These are phyloP conservation scores for Colossoma macropomum DNA, from an alignment of 2,113 vertebrate genomes.

Conservation along the genomic window DNA sequence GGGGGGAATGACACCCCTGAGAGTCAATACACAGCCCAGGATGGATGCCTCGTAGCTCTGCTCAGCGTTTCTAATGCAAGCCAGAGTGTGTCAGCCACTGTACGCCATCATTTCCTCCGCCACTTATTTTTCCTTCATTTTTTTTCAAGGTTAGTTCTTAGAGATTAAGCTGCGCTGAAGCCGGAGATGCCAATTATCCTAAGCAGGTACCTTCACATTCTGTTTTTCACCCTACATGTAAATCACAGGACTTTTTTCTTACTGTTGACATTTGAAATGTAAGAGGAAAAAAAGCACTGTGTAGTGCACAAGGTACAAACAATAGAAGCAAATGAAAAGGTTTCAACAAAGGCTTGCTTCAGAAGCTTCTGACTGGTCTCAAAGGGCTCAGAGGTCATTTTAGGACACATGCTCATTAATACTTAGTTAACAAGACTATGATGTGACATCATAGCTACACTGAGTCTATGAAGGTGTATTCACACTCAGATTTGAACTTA, in stretches of 20 bases:
- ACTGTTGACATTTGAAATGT: slow-evolving; percentile 35
- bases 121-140: slow-evolving; percentile 56
- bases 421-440: neutral
- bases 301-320: slow-evolving; percentile 42
- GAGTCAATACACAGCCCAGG: slow-evolving; percentile 12
- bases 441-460: neutral
- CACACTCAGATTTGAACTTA: neutral
- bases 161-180: slow-evolving; percentile 53
- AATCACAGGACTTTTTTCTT: slow-evolving; percentile 36
- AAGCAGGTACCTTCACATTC: slow-evolving; percentile 55
- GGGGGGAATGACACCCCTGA: slow-evolving; percentile 17
- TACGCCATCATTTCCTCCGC: slow-evolving; percentile 36
- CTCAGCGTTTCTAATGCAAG: slow-evolving; percentile 36
- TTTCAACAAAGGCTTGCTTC: neutral
- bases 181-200: slow-evolving; percentile 54
- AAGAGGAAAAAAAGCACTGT: slow-evolving; percentile 55
- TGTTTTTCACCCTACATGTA: slow-evolving; percentile 45
- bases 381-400: neutral
- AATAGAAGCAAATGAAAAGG: neutral
- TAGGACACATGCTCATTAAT: neutral
- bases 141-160: slow-evolving; percentile 61
- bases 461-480: too few relatives aligned
- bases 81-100: neutral
- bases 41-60: slow-evolving; percentile 54
- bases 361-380: neutral